Evolutionary conservation across 2,113 vertebrate species (phyloP), one percentile per base, ranked within the genome.

Genomic region (Pseudorasbora parva): DNA sequence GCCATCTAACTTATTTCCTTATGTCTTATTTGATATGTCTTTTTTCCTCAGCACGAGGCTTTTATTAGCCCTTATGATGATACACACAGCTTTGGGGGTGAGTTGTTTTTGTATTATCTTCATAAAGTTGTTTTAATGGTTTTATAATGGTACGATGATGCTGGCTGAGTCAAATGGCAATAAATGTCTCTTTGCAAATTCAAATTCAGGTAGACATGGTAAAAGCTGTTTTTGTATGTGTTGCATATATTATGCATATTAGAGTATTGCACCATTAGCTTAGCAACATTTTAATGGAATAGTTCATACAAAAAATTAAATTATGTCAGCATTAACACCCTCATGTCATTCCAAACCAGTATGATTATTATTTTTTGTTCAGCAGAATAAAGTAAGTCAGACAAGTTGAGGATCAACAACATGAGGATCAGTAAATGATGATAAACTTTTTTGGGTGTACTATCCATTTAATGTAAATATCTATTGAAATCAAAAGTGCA

Each of bases 11-110:
- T 21, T 66, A 15, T 59, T 59, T 27, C 27, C 25, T 15, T 27
- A 25, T 27, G 23, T 27, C 5, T 69, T 47, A 72, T 14, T 45
- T 1, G 15, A 7, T 12, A 54, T 30, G 25, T 75, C 49, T 33
- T 11, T 2, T n/a, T 59, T 82, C 33, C 12, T 37, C 75, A 76
- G 41, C 80, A 89, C 87, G 86, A 88, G 78, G 83, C 84, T 88
- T 69, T 43, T 89, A 66, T 66, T 86, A 25, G 64, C 59, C n/a
- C 41, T 78, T 4, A 23, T 78, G 11, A 79, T 37, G 62, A 82
- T 59, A 83, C 81, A 82, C 30, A 81, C 77, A 59, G 72, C 84
- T 10, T 72, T 78, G 21, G 85, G 54, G 86, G 88, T 89, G 68
- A 87, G 86, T 87, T 23, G 21, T 14, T 45, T 56, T 75, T 71